Percentiles rank a stretch among this genome's conserved stretches.
These are phyloP conservation scores for Mya arenaria DNA, from an alignment of 1,140 invertebrate genomes.

Conservation along the genomic window DNA sequence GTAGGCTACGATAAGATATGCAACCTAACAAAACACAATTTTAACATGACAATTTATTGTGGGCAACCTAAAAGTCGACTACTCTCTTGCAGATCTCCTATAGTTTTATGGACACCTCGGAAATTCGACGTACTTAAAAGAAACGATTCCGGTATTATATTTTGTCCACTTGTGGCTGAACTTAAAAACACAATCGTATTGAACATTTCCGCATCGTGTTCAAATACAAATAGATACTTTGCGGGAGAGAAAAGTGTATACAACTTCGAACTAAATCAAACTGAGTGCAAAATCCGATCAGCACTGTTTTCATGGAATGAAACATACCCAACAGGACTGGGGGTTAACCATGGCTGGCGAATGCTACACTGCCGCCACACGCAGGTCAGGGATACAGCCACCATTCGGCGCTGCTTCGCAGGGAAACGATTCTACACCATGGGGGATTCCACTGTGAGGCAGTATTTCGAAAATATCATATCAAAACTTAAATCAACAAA, in stretches of 20 bases:
- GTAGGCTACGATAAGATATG: not conserved
- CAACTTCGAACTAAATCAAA: not conserved
- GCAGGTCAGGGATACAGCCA: not conserved
- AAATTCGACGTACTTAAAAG: not conserved
- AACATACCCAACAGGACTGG: not conserved
- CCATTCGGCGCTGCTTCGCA: not conserved
- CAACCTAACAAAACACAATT: not conserved
- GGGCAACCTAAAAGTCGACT: not conserved
- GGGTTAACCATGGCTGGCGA: not conserved
- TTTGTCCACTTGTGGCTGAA: not conserved
- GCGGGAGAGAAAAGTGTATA: no score
- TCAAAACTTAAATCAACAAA: not conserved
- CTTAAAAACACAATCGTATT: not conserved
- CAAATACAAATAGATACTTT: no score
- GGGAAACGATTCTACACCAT: not conserved
- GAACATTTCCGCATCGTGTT: not conserved
- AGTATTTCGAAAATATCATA: not conserved
- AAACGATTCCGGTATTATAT: not conserved
- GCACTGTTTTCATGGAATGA: not conserved
- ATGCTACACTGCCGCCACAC: not conserved
- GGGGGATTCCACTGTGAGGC: not conserved
- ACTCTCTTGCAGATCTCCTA: not conserved
- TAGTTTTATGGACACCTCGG: not conserved
- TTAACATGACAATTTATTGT: not conserved
- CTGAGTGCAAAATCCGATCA: not conserved